Base-by-base conservation (phyloP, 2,113 vertebrate species). In the Sitta europaea region DNA sequence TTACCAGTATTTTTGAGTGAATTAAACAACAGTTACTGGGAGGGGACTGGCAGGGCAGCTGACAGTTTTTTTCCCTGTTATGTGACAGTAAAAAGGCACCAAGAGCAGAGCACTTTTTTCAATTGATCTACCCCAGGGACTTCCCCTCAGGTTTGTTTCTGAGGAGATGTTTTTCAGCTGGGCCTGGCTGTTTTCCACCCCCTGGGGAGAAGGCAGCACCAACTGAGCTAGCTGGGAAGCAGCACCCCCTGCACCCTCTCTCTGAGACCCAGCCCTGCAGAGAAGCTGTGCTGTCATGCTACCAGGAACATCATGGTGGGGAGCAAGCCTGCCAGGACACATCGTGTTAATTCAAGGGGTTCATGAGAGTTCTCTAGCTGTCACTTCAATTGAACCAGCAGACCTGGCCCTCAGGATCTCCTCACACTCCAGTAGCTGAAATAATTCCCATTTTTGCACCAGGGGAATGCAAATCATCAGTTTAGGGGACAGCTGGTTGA, bases 151-250 rank as follows among this genome's bases (percentile, higher is more conserved):
- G 12, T 66, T 83, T 15, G 1, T 86, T 83, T 88, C 23, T 76
- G 62, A 87, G 38, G 36, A 62, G 23, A 6, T 53, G 33, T 35
- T 90, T 93, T 84, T 71, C 55, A 74, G 14, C 55, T 70, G 59
- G 58, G 35, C 35, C 55, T 51, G 31, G 15, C 42, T 45, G 33
- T 78, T 85, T 72, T 10, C 51, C 28, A 15, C 17, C 23, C 21
- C 40, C 3, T 50, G 36, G 25, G 51, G 21, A 42, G 47, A 70
- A 66, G 31, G 43, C 72, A 92, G 58, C 0, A 1, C 24, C 15
- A 0, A 2, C 31, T 0, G 0, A 15, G 63, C 54, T 65, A 75
- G 11, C 28, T 33, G 33, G 35, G 36, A 28, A 90, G 19, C 53
- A 90, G 83, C 54, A 61, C 22, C 7, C 19, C 43, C 23, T 75